phyloP scores from a whole-genome alignment of 1,140 invertebrate genomes.

The Sesamia nonagrioides region DNA sequence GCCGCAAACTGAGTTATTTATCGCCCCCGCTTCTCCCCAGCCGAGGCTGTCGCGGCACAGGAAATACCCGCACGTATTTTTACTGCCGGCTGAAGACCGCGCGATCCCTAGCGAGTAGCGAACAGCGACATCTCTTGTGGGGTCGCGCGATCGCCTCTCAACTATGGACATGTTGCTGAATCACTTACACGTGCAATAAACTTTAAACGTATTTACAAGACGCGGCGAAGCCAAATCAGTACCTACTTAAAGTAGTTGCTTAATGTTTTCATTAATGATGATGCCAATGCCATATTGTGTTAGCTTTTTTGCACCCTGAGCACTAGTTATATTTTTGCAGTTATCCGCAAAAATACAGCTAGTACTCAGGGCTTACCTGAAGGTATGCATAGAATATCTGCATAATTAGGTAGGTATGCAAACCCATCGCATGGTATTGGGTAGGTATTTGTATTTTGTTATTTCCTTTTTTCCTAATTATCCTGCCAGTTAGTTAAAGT shows the following conservation, averaged over 20 bases:
- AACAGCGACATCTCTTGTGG: constrained; percentile 75
- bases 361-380: neutral
- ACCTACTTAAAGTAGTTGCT: neutral
- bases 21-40: constrained; percentile 68
- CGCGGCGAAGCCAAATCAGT: neutral
- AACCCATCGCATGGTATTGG: neutral
- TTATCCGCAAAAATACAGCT: too few relatives aligned
- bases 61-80: constrained; percentile 85
- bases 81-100: constrained; percentile 71
- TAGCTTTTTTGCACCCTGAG: too few relatives aligned
- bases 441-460: constrained; percentile 14
- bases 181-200: neutral
- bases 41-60: constrained; percentile 71
- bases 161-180: constrained; percentile 18
- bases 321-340: too few relatives aligned
- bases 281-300: neutral
- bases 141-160: constrained; percentile 34
- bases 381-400: neutral
- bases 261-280: constrained; percentile 1
- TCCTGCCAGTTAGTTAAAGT: constrained; percentile 12
- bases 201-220: neutral
- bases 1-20: constrained; percentile 84
- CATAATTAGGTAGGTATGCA: neutral
- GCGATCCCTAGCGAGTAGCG: constrained; percentile 54
- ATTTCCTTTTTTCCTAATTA: constrained; percentile 33